phyloP scores from a whole-genome alignment of 2,797 vertebrate genomes.

The Schizothorax lantsangensis region DNA sequence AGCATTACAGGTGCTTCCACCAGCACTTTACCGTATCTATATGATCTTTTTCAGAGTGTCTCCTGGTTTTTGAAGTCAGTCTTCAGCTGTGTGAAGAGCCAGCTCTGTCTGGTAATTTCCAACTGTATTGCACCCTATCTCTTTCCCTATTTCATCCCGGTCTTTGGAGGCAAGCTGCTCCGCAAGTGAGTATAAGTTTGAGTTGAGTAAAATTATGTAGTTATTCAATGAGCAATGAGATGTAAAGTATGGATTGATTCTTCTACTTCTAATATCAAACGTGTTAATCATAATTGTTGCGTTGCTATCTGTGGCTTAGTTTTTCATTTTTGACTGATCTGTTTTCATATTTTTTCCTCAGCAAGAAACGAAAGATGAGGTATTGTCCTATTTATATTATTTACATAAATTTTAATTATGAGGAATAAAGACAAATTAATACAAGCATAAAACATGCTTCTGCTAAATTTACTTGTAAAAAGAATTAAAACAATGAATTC shows the following conservation, averaged over 20 bases:
- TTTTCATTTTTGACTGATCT: background rate
- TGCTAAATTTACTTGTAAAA: background rate
- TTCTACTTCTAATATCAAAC: background rate
- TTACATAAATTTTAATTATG: background rate
- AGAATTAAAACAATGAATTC: background rate
- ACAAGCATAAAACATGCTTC: background rate
- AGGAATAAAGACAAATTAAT: background rate
- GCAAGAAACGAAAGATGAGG: slow-evolving; percentile 83
- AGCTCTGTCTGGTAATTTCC: slow-evolving; percentile 86
- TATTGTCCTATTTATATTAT: slow-evolving; percentile 54
- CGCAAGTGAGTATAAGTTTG: slow-evolving; percentile 79
- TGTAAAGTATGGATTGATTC: background rate
- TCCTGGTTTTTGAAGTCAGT: slow-evolving; percentile 80
- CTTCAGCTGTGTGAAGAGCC: slow-evolving; percentile 82
- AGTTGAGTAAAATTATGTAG: background rate
- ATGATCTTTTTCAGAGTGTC: slow-evolving; percentile 75
- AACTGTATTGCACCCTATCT: slow-evolving; percentile 90
- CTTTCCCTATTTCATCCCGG: slow-evolving; percentile 88
- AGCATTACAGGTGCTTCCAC: background rate
- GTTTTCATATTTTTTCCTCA: slow-evolving; percentile 60
- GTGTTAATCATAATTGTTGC: background rate
- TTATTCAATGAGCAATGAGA: background rate
- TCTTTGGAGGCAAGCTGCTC: slow-evolving; percentile 80
- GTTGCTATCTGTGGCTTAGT: background rate
- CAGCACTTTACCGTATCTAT: background rate